Evolutionary conservation across 2,888 invertebrate species (phyloP), one percentile per base, ranked within the genome.

Genomic region (Erpobdella octoculata): DNA sequence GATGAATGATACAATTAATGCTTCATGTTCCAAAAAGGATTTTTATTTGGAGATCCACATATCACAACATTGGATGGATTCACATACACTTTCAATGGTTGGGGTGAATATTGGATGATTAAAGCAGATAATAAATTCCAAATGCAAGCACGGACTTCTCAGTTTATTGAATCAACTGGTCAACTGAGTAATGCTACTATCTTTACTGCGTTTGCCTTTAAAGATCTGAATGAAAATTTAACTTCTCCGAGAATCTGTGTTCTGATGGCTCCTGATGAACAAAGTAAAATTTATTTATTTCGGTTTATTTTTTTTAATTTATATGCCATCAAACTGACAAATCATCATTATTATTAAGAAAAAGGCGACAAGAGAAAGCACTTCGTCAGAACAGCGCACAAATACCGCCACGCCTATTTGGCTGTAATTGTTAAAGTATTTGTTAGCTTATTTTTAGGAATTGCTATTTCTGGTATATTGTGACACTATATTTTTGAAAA

Each of bases 1-100:
- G 35, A 3, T 25, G 1, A 66, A 66, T 66, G 5, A 8, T n/a
- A 9, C 21, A n/a, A 8, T n/a, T 41, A 9, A n/a, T 21, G 8
- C 38, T 8, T 68, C 21, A 21, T 8, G 53, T 6, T 12, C 21
- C 12, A 53, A 37, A 21, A 1, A 71, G 71, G 66, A 8, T 67
- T 67, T 33, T 21, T 59, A 58, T 73, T 71, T 28, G 73, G 73
- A 2, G 73, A 73, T 58, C 73, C 73, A 21, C 73, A 73, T 46
- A 48, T 71, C 35, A 61, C 35, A 21, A 73, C 73, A 21, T 28
- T 70, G 48, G 73, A 73, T 37, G 73, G 73, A 37, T 35, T 62
- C 21, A 38, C 35, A 15, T 73, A 71, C 61, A 67, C 71, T 5
- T 71, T 71, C 73, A 73, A 73, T 36, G 71, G 62, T 18, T 65